These are phyloP conservation scores for Lasioglossum morio DNA, from an alignment of 2,888 invertebrate genomes.

Conservation along the genomic window DNA sequence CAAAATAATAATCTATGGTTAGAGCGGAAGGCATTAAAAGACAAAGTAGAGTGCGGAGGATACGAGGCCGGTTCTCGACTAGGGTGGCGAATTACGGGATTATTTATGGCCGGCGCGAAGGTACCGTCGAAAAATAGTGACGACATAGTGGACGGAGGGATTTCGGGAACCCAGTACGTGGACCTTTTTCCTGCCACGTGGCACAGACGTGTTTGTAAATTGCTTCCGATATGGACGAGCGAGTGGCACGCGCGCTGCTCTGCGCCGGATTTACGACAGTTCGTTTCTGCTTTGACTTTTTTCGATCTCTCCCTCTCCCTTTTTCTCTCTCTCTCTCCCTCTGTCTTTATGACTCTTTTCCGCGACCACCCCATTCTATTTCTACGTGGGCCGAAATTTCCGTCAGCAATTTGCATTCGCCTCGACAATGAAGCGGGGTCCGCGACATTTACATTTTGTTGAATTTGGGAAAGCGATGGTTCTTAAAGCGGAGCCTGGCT, in stretches of 20 bases:
- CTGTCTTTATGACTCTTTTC: background rate
- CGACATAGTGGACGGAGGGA: conserved; percentile 39
- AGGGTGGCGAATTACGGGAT: conserved; percentile 69
- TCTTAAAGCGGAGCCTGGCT: background rate
- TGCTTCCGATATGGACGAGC: conserved; percentile 75
- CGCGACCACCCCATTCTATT: background rate
- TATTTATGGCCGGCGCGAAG: conserved; percentile 69
- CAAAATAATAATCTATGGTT: conserved; percentile 76
- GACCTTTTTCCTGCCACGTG: conserved; percentile 75
- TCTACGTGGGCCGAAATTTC: conserved; percentile 30
- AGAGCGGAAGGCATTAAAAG: conserved; percentile 74
- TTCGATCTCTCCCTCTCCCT: background rate
- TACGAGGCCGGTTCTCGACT: conserved; percentile 55
- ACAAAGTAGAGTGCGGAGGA: conserved; percentile 67
- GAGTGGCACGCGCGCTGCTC: conserved; percentile 54
- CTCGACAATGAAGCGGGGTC: conserved; percentile 20
- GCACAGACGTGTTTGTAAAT: conserved; percentile 74
- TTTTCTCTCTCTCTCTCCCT: background rate
- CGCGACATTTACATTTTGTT: conserved; percentile 24
- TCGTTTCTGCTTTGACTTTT: conserved; percentile 39
- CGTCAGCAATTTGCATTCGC: conserved; percentile 15
- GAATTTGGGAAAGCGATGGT: conserved; percentile 28
- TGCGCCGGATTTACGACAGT: conserved; percentile 62
- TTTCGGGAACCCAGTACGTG: conserved; percentile 5
- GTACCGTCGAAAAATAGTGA: conserved; percentile 61